These are phyloP conservation scores for Panopea generosa DNA, from an alignment of 2,888 invertebrate genomes.

Conservation along the genomic window DNA sequence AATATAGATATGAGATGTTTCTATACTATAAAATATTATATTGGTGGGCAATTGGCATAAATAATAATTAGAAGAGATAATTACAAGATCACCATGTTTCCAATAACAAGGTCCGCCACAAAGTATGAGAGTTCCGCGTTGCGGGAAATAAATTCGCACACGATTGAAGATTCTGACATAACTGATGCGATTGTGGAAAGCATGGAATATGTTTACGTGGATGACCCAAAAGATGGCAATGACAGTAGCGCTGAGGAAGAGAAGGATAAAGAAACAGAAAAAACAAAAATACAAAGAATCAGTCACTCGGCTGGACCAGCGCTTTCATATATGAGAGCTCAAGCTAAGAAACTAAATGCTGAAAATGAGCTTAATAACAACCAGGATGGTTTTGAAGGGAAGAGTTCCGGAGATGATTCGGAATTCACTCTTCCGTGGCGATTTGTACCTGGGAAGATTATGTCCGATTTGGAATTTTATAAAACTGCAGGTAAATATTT, in stretches of 20 bases:
- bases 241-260: conserved; percentile 59
- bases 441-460: conserved; percentile 44
- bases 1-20: too few species aligned
- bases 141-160: neutral
- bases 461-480: conserved; percentile 68
- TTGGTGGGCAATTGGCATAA: too few species aligned
- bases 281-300: conserved; percentile 21
- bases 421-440: conserved; percentile 57
- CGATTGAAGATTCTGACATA: neutral
- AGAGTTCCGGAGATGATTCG: conserved; percentile 59
- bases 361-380: neutral
- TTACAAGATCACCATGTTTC: conserved; percentile 43
- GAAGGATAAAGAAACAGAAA: conserved; percentile 16
- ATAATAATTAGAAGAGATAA: neutral
- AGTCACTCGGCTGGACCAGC: conserved; percentile 53
- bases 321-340: conserved; percentile 40
- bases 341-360: conserved; percentile 18
- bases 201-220: conserved; percentile 53
- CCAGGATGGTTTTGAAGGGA: conserved; percentile 26
- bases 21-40: neutral
- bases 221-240: conserved; percentile 63
- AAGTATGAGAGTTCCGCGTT: conserved; percentile 32
- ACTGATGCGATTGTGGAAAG: conserved; percentile 23
- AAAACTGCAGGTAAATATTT: conserved; percentile 70
- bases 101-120: conserved; percentile 53